Evolutionary conservation across 2,113 vertebrate genomes (phyloP).

Genomic region (Chlorodrepanis virens): DNA sequence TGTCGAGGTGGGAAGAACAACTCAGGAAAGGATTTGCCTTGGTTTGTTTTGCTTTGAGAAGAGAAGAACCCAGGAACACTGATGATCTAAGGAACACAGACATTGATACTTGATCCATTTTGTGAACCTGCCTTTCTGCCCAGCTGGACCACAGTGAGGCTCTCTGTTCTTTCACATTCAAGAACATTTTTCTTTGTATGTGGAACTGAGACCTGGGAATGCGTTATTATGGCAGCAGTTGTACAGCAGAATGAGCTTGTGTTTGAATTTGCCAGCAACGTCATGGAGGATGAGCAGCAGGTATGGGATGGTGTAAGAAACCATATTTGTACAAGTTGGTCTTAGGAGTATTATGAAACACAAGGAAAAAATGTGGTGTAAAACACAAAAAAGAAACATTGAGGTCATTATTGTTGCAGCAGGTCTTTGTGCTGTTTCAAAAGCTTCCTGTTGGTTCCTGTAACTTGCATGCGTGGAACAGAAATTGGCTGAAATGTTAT

Average conservation of each 20-base stretch:
- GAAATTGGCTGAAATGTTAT: background rate
- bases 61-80: background rate
- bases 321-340: background rate
- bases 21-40: conserved; percentile 17
- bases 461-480: background rate
- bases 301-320: conserved; percentile 56
- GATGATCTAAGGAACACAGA: background rate
- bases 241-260: conserved; percentile 90
- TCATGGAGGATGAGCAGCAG: conserved; percentile 86
- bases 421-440: conserved; percentile 33
- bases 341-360: background rate
- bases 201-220: conserved; percentile 74
- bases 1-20: conserved; percentile 1
- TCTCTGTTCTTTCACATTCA: background rate
- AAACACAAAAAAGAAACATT: background rate
- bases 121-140: background rate
- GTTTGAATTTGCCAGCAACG: conserved; percentile 93
- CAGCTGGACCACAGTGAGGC: background rate
- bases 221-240: conserved; percentile 83
- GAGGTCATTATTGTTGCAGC: conserved; percentile 16
- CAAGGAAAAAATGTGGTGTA: background rate
- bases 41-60: conserved; percentile 31
- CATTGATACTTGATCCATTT: background rate
- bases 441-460: conserved; percentile 48
- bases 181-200: conserved; percentile 64